Evolutionary conservation across 1,140 invertebrate genomes (phyloP).

Genomic region (Dinoponera quadriceps): DNA sequence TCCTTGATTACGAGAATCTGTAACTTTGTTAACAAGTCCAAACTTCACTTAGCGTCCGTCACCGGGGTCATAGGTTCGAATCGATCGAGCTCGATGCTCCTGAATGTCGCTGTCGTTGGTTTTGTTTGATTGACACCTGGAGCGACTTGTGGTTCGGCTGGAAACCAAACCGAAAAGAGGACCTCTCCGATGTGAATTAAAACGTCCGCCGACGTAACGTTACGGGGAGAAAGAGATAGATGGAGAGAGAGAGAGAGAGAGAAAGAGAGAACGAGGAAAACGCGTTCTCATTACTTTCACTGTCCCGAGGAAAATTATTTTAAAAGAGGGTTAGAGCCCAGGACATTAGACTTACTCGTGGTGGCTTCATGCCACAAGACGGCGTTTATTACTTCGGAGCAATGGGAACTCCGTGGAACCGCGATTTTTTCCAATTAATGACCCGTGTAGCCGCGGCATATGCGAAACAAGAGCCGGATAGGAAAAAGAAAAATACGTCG

Average conservation of each 20-base stretch:
- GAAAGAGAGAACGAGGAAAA: no score
- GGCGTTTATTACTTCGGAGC: slow-evolving; percentile 55
- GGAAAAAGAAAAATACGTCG: slow-evolving; percentile 48
- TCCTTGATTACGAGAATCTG: slow-evolving; percentile 84
- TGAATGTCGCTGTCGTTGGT: slow-evolving; percentile 27
- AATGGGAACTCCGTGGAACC: slow-evolving; percentile 39
- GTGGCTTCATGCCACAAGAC: slow-evolving; percentile 34
- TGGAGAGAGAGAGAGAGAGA: no score
- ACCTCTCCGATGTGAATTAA: background rate
- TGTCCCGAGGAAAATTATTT: slow-evolving; percentile 45
- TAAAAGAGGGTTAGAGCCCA: slow-evolving; percentile 3
- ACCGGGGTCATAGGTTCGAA: slow-evolving; percentile 60
- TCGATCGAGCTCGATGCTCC: slow-evolving; percentile 56
- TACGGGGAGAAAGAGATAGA: background rate
- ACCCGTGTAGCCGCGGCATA: slow-evolving; percentile 59
- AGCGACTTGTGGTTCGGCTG: background rate
- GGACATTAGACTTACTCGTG: slow-evolving; percentile 35
- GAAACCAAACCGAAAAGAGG: background rate
- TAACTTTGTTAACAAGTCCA: slow-evolving; percentile 84
- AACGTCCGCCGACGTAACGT: background rate
- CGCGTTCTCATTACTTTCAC: slow-evolving; percentile 1
- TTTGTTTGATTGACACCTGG: slow-evolving; percentile 25
- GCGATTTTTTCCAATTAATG: slow-evolving; percentile 62
- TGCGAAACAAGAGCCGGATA: slow-evolving; percentile 62
- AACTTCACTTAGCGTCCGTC: slow-evolving; percentile 70